Conservation (phyloP, 2,888 invertebrate genomes). For the Julus scandinavius region DNA sequence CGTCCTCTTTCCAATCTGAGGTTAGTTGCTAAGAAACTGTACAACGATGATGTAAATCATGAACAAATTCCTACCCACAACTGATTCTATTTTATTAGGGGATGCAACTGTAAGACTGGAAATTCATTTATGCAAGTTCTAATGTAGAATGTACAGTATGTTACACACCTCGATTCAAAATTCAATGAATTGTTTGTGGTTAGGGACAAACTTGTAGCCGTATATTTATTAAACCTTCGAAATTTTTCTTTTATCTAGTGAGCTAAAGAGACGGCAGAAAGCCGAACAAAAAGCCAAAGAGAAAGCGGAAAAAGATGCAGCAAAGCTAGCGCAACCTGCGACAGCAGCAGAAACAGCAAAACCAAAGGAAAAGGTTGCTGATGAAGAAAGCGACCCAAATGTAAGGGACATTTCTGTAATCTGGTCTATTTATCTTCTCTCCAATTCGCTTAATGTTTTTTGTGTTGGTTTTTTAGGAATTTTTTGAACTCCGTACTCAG, state of each 20-base stretch:
- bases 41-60: not conserved
- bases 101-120: too few species aligned
- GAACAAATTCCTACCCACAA: not conserved
- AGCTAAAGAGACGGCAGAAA: constrained; percentile 90
- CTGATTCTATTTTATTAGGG: too few species aligned
- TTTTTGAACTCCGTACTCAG: constrained; percentile 84
- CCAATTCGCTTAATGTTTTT: not conserved
- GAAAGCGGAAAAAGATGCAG: constrained; percentile 77
- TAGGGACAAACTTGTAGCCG: too few species aligned
- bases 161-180: too few species aligned
- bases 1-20: not conserved
- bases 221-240: not conserved
- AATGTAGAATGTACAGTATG: too few species aligned
- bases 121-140: too few species aligned
- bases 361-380: constrained; percentile 68
- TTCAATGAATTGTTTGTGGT: too few species aligned
- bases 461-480: constrained; percentile 71
- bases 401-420: constrained; percentile 67
- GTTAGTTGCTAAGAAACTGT: not conserved
- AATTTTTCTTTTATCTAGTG: constrained; percentile 73
- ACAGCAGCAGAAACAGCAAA: constrained; percentile 60
- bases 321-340: constrained; percentile 52
- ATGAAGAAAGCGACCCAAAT: constrained; percentile 91
- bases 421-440: constrained; percentile 43
- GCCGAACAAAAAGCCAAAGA: constrained; percentile 94